phyloP scores from a whole-genome alignment of 2,113 vertebrate species.

The Oncorhynchus keta region DNA sequence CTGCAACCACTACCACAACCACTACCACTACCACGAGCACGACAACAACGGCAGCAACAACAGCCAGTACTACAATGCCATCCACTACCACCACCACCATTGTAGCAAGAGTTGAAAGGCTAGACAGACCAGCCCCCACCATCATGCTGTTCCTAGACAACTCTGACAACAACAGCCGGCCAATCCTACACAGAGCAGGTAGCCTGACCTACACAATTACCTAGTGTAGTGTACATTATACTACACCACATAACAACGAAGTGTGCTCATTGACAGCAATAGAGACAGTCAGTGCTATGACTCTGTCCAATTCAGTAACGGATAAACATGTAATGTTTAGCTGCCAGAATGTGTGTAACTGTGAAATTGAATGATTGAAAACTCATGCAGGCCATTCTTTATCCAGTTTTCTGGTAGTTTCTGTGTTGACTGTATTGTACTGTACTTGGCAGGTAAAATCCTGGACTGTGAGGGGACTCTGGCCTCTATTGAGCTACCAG shows the following conservation, averaged over 20 bases:
- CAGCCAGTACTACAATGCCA: conserved; percentile 30
- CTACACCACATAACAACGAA: too few relatives aligned
- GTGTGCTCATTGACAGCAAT: too few relatives aligned
- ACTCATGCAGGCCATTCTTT: neutral
- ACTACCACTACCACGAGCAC: conserved; percentile 30
- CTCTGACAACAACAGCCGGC: conserved; percentile 68
- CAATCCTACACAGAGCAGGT: conserved; percentile 71
- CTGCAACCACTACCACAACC: conserved; percentile 18
- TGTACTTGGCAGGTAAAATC: conserved; percentile 74
- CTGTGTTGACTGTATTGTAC: neutral
- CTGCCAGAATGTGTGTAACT: neutral
- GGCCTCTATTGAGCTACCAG: conserved; percentile 81
- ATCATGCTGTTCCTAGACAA: conserved; percentile 67
- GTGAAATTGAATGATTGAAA: conserved; percentile 24
- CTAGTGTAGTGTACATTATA: too few relatives aligned
- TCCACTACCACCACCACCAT: conserved; percentile 40
- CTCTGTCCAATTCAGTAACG: conserved; percentile 3
- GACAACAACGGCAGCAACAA: conserved; percentile 14
- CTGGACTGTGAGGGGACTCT: conserved; percentile 89
- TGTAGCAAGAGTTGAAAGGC: neutral
- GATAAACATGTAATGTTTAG: neutral
- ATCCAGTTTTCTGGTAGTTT: neutral
- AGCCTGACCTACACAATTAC: neutral
- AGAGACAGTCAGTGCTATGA: neutral
- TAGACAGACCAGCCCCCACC: conserved; percentile 63